Evolutionary conservation across 2,797 vertebrate genomes (phyloP).

Genomic region (Xiphorhynchus erythropygius): DNA sequence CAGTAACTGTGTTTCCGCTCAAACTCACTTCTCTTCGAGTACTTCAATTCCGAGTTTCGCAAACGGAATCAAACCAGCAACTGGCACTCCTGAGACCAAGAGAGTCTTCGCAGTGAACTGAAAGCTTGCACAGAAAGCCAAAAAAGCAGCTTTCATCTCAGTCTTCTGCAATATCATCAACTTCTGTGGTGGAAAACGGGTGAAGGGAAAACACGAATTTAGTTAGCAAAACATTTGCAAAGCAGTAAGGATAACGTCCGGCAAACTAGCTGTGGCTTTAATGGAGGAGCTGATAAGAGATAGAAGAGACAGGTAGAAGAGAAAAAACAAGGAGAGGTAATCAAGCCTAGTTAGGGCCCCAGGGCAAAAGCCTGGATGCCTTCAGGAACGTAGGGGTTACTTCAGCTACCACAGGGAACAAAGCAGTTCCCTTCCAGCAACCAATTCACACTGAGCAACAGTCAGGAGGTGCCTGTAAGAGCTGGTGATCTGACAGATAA

Average conservation of each 20-base stretch:
- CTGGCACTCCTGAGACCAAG: background rate
- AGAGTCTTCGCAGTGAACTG: accelerated
- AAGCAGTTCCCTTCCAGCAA: background rate
- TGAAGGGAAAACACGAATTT: background rate
- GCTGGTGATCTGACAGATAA: background rate
- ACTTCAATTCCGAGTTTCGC: background rate
- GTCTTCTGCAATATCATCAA: background rate
- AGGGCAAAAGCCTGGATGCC: background rate
- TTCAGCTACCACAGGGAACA: background rate
- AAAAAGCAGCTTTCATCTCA: background rate
- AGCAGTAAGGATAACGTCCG: background rate
- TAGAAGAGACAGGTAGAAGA: background rate
- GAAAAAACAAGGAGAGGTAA: background rate
- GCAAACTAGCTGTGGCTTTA: background rate
- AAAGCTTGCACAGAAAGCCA: background rate
- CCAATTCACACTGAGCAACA: background rate
- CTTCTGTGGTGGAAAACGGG: background rate
- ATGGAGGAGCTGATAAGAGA: background rate
- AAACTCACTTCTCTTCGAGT: background rate
- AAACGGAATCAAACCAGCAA: background rate
- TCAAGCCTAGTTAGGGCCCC: background rate
- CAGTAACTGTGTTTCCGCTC: background rate
- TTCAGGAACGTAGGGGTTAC: background rate
- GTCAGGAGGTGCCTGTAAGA: background rate
- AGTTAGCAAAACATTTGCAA: background rate